A percentile compares a stretch with the other conserved stretches of the same genome.
Conservation (phyloP, 2,888 invertebrate species). For the Plagiodera versicolora region DNA sequence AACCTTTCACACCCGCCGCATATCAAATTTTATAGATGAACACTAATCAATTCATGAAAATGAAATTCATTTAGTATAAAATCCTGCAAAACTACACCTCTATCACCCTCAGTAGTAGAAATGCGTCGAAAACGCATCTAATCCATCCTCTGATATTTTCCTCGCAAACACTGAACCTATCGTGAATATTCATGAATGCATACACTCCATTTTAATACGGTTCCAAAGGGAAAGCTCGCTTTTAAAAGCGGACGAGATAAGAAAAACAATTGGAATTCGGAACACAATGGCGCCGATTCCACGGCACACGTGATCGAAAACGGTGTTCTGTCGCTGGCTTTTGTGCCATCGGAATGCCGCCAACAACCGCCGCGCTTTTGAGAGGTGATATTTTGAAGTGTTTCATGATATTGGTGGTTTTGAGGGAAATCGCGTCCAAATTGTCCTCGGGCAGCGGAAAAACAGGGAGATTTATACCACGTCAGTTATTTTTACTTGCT, state of each 20-base stretch:
- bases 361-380: neutral
- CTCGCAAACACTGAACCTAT: constrained; percentile 9
- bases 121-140: neutral
- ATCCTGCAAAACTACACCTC: too few relatives aligned
- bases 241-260: constrained; percentile 30
- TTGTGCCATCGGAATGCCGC: neutral
- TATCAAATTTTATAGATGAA: too few relatives aligned
- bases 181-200: constrained; percentile 34
- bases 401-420: neutral
- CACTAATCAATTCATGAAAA: too few relatives aligned
- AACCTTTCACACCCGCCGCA: too few relatives aligned
- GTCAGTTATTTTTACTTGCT: too few relatives aligned
- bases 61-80: too few relatives aligned
- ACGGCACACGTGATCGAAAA: neutral
- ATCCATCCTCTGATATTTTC: constrained; percentile 17
- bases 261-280: constrained; percentile 33
- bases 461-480: too few relatives aligned
- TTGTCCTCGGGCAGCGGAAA: neutral
- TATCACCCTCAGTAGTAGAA: too few relatives aligned
- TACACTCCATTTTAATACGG: constrained; percentile 31
- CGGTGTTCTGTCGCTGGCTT: neutral
- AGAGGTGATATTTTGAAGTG: neutral
- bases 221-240: constrained; percentile 27
- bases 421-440: neutral
- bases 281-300: constrained; percentile 17